phyloP scores from a whole-genome alignment of 2,113 vertebrate species.

The Hippocampus abdominalis region DNA sequence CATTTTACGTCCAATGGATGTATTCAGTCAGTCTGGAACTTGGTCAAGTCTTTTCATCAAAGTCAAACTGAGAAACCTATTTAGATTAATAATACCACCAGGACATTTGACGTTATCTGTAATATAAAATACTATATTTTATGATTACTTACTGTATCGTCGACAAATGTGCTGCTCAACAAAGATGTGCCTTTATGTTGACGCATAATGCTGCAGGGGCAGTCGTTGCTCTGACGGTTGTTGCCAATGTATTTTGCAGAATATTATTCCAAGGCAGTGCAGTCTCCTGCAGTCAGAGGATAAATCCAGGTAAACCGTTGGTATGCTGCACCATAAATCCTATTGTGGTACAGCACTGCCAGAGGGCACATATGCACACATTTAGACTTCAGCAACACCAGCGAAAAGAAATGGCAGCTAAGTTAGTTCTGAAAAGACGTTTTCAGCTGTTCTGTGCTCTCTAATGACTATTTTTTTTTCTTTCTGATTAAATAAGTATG shows the following conservation, averaged over 20 bases:
- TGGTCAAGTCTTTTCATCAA: neutral
- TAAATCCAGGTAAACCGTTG: conserved; percentile 70
- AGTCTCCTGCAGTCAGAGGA: conserved; percentile 55
- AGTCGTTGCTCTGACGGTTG: conserved; percentile 32
- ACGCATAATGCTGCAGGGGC: conserved; percentile 8
- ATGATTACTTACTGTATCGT: too few species aligned
- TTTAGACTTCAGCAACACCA: conserved; percentile 7
- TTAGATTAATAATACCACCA: neutral
- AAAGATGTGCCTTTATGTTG: conserved; percentile 24
- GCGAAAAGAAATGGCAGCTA: conserved; percentile 14
- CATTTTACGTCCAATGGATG: neutral
- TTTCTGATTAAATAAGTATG: conserved; percentile 43
- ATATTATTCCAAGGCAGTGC: conserved; percentile 62
- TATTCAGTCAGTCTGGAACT: neutral
- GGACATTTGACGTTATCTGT: neutral
- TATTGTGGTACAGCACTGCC: conserved; percentile 46
- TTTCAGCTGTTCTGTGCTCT: conserved; percentile 28
- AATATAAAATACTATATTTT: neutral
- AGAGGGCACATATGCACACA: conserved; percentile 51
- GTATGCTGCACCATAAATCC: conserved; percentile 67
- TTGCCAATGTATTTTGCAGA: conserved; percentile 61
- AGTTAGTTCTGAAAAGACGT: conserved; percentile 17
- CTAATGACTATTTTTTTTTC: conserved; percentile 48
- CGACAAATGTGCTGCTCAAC: neutral
- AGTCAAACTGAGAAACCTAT: neutral